Base-by-base conservation (phyloP, 2,113 vertebrate genomes). In the Oncorhynchus kisutch region DNA sequence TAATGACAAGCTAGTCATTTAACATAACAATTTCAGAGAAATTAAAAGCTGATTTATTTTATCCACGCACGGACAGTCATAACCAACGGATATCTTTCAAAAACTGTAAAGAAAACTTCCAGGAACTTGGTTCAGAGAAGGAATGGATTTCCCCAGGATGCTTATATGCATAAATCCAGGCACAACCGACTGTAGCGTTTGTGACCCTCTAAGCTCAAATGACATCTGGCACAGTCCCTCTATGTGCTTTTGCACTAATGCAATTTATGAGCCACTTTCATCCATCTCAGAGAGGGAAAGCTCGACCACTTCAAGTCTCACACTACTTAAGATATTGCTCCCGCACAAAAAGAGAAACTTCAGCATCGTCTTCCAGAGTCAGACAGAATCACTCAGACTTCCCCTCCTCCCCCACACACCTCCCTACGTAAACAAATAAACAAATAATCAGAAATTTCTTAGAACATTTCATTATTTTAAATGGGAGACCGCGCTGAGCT, bases 251-350 rank as follows among this genome's bases (percentile, higher is more conserved):
- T 67, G 54, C 68, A 68, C 74, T 89, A 89, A 90, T 88, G 86
- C 83, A 82, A 91, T 91, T 91, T 86, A 87, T 85, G 77, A 76
- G 77, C 76, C 86, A 85, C 82, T 89, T 84, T 76, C 86, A 90
- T 90, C 81, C 80, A 85, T 85, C 81, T 84, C 75, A 45, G 71
- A 79, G 51, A 80, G 62, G 68, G 76, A 83, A 68, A 34, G 83
- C 51, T 54, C 5, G 14, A 54, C 16, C 78, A 79, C 83, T 82
- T 70, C 76, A 84, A 76, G 71, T 77, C 73, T 77, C 79, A 75
- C 29, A 27, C 72, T 85, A 88, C 89, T 87, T 88, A 79, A 88
- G 76, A 87, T 88, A 89, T 91, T 88, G 73, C 78, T 76, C 73
- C 75, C 49, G 29, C 70, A 71, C 67, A 72, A 76, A 85, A 78